Evolutionary conservation across 2,888 invertebrate species (phyloP), one percentile per base, ranked within the genome.

Genomic region (Nomada lathburiana): DNA sequence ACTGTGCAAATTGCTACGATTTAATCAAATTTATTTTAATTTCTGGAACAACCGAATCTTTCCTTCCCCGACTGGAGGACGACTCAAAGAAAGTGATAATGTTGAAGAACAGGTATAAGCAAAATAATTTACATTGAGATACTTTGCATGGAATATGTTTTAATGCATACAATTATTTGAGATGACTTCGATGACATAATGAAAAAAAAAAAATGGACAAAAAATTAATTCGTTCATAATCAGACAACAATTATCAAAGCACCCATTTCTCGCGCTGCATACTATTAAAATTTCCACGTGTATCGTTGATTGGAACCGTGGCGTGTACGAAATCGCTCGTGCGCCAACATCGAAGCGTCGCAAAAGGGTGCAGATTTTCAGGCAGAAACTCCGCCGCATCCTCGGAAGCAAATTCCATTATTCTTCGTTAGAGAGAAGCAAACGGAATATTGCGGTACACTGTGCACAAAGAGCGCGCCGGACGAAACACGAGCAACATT

Each of bases 371-470:
- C 70, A 55, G 64, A 70, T 79, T 84, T 73, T 68, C 73, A 71
- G 76, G n/a, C 47, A 18, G 42, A 26, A 71, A 75, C 64, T 65
- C 69, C 36, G 47, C 23, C 11, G 72, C 69, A 78, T 79, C 53
- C 82, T 60, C 57, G 26, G 52, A 10, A 59, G 64, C 62, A 73
- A 75, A 83, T 83, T 77, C 80, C 76, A 83, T 84, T 84, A 84
- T 75, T 83, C 84, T 84, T 77, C 76, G 82, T 84, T 84, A 84
- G 80, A 62, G 74, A 13, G 74, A 44, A 52, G 80, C 83, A 77
- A 77, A 84, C 75, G 69, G 76, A 77, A 83, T 83, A 83, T 80
- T 82, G 77, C 75, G 74, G 67, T 47, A 26, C 75, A 23, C 64
- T 44, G 77, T 74, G 55, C 42, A 52, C 55, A 13, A 20, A 53